Percentiles rank a stretch among this genome's conserved stretches.
These are phyloP conservation scores for Chaetodon auriga DNA, from an alignment of 2,113 vertebrate genomes.

Conservation along the genomic window DNA sequence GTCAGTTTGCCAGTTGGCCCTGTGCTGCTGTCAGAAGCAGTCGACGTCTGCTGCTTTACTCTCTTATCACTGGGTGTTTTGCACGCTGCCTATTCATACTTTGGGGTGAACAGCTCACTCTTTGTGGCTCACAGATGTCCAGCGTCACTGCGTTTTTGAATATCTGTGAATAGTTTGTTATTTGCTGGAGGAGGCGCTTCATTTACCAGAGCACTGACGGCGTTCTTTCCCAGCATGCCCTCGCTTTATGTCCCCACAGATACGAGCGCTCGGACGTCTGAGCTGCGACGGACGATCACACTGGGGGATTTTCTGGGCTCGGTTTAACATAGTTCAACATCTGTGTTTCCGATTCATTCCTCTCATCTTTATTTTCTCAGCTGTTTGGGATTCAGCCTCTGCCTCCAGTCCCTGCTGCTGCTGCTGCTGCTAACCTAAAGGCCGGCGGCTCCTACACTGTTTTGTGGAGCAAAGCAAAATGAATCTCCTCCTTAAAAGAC, in stretches of 20 bases:
- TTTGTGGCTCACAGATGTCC: slow-evolving; percentile 34
- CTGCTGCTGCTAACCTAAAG: neutral
- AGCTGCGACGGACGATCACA: neutral
- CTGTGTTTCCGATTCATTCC: slow-evolving; percentile 5
- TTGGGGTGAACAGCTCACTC: slow-evolving; percentile 12
- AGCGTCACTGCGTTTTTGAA: slow-evolving; percentile 26
- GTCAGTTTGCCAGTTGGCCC: neutral
- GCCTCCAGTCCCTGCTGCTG: neutral
- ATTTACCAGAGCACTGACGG: slow-evolving; percentile 2
- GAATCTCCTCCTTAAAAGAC: neutral
- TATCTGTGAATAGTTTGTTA: slow-evolving; percentile 5
- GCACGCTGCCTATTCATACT: neutral
- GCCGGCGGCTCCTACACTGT: neutral
- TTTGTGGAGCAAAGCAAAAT: neutral
- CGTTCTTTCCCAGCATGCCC: neutral
- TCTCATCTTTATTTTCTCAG: slow-evolving; percentile 30
- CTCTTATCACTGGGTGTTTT: slow-evolving; percentile 2
- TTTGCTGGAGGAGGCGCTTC: neutral
- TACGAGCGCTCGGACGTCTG: neutral
- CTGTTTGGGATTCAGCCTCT: slow-evolving; percentile 21
- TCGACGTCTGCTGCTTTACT: neutral
- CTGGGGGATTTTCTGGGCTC: neutral
- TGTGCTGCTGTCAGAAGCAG: neutral
- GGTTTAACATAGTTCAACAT: slow-evolving; percentile 17
- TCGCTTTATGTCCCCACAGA: slow-evolving; percentile 2